phyloP scores from a whole-genome alignment of 2,113 vertebrate genomes.

The Hemiprocne comata region DNA sequence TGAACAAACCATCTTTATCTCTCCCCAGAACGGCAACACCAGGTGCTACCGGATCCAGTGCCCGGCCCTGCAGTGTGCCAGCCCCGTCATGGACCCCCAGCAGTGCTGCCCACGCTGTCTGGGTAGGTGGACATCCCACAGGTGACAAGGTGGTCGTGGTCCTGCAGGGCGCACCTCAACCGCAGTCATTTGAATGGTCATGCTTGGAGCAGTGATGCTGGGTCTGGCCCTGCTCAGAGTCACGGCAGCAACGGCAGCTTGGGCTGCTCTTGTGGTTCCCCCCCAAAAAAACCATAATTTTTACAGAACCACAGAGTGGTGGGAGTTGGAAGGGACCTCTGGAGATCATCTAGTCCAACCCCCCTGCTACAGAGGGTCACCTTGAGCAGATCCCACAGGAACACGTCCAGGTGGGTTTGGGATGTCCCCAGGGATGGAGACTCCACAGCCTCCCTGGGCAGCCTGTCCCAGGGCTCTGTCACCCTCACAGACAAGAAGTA shows the following conservation, averaged over 20 bases:
- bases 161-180: fast-evolving
- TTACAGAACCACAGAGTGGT: no score
- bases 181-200: background rate
- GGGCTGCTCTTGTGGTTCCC: fast-evolving
- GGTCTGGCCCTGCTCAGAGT: background rate
- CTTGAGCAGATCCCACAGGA: no score
- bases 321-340: no score
- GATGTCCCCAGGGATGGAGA: no score
- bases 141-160: fast-evolving
- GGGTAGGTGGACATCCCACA: constrained; percentile 70
- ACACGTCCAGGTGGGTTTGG: no score
- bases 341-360: no score
- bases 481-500: no score
- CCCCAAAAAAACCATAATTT: background rate
- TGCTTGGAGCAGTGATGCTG: fast-evolving
- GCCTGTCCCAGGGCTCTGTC: no score
- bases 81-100: constrained; percentile 84
- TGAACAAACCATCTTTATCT: fast-evolving
- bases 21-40: constrained; percentile 82
- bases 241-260: fast-evolving
- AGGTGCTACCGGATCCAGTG: constrained; percentile 91
- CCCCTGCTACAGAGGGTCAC: no score
- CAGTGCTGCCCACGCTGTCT: constrained; percentile 91
- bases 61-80: constrained; percentile 83
- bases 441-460: no score